phyloP scores from a whole-genome alignment of 2,888 invertebrate species.

The Apomyelois bistriatella region DNA sequence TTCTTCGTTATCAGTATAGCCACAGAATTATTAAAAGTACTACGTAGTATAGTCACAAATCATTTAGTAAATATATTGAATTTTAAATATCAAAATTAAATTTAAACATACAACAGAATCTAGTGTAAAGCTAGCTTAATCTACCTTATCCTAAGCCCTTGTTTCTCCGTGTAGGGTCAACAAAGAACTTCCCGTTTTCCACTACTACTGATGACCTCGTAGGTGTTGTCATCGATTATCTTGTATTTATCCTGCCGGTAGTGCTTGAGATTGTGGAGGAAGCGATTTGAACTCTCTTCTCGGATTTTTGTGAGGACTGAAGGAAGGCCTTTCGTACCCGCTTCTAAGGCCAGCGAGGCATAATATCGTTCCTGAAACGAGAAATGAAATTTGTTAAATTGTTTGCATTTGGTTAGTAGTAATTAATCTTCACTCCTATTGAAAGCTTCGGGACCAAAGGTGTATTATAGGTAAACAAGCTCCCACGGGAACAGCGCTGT shows the following conservation, averaged over 20 bases:
- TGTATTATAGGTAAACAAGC: no score
- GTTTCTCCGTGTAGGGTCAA: constrained; percentile 42
- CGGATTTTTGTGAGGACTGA: constrained; percentile 85
- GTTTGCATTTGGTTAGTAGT: no score
- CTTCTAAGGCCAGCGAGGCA: constrained; percentile 82
- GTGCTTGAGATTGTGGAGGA: constrained; percentile 82
- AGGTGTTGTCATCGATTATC: constrained; percentile 83
- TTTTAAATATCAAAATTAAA: no score
- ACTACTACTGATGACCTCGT: constrained; percentile 63
- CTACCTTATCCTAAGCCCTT: constrained; percentile 25
- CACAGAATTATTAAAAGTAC: no score
- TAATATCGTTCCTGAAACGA: constrained; percentile 83
- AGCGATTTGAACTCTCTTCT: constrained; percentile 81
- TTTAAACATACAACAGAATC: no score
- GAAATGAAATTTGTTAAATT: constrained; percentile 11
- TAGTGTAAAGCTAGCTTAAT: constrained; percentile 16
- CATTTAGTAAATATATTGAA: no score
- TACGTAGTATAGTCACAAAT: no score
- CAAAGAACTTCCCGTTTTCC: constrained; percentile 65
- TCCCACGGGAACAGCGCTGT: no score
- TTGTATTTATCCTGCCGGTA: constrained; percentile 84
- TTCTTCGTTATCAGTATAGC: no score
- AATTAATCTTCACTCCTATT: no score
- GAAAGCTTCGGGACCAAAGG: no score
- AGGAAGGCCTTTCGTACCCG: constrained; percentile 81